phyloP scores from a whole-genome alignment of 2,113 vertebrate species.

The Bufo gargarizans region DNA sequence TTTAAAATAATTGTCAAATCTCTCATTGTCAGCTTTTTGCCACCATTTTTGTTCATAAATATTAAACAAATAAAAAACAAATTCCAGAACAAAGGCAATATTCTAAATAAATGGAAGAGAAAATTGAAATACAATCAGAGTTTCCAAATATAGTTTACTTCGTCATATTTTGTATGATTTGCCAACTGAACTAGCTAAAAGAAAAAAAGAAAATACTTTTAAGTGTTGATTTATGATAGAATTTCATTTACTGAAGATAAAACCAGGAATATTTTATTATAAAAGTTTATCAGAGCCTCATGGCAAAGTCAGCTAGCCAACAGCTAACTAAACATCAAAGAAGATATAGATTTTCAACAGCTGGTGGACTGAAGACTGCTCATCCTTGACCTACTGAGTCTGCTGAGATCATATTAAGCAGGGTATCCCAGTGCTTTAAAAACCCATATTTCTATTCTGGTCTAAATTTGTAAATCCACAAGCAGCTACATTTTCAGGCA shows the following conservation, averaged over 20 bases:
- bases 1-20: background rate
- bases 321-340: conserved; percentile 15
- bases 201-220: background rate
- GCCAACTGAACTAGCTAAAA: background rate
- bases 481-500: too few relatives aligned
- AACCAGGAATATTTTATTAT: background rate
- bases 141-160: background rate
- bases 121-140: background rate
- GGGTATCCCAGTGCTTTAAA: background rate
- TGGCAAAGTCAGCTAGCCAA: background rate
- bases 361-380: background rate
- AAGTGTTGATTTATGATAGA: too few relatives aligned
- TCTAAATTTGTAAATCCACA: background rate
- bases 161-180: background rate
- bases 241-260: background rate
- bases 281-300: background rate
- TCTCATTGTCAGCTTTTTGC: background rate
- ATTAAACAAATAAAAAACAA: background rate
- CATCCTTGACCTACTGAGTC: conserved; percentile 10
- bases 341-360: conserved; percentile 25
- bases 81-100: background rate
- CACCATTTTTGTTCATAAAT: background rate
- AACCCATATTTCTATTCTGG: background rate
- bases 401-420: background rate
- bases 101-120: background rate